phyloP scores from a whole-genome alignment of 2,888 invertebrate genomes.

The Melieria omissa region DNA sequence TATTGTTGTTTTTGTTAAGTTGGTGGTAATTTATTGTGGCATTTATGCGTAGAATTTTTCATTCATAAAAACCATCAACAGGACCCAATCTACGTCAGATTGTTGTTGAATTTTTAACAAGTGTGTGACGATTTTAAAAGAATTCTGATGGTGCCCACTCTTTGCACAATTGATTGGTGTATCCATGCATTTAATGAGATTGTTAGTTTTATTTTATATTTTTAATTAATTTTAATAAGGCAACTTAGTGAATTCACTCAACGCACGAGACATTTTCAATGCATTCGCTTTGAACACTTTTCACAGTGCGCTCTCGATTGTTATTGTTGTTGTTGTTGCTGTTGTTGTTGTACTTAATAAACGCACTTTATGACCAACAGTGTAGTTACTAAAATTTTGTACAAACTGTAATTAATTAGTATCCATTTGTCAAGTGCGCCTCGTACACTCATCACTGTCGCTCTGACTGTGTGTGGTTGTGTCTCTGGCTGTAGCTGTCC shows the following conservation, averaged over 20 bases:
- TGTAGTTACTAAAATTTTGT: constrained; percentile 62
- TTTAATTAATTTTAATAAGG: no score
- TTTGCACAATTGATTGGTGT: no score
- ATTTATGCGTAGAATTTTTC: constrained; percentile 11
- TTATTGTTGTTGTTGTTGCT: constrained; percentile 26
- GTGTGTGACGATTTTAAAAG: no score
- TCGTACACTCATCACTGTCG: constrained; percentile 40
- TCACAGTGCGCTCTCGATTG: background rate
- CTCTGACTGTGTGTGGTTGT: constrained; percentile 35
- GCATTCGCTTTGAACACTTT: no score
- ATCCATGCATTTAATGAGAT: no score
- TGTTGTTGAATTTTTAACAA: no score
- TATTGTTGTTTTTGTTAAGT: constrained; percentile 14
- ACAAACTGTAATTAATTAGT: constrained; percentile 69
- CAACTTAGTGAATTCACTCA: no score
- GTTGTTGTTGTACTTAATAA: constrained; percentile 47
- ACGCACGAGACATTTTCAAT: no score
- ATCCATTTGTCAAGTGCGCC: constrained; percentile 67
- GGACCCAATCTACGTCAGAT: no score
- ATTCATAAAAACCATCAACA: constrained; percentile 9
- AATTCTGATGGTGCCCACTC: no score
- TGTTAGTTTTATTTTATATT: no score
- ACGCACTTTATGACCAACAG: constrained; percentile 60
- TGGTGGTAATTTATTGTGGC: constrained; percentile 23
- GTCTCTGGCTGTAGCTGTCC: constrained; percentile 8